Base-by-base conservation (phyloP, 2,888 invertebrate species). In the Autographa gamma region DNA sequence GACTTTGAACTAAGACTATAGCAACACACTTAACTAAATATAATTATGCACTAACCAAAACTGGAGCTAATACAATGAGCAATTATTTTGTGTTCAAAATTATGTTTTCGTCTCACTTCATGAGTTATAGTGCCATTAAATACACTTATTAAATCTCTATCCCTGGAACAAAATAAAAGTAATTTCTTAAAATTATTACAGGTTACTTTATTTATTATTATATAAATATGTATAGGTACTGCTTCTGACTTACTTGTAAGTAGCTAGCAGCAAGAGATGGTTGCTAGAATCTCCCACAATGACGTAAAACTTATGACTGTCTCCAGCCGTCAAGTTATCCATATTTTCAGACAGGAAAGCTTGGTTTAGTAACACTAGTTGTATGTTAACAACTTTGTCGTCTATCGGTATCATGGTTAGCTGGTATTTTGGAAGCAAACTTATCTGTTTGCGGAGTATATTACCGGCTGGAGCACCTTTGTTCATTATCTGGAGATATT, bases 381-480 rank as follows among this genome's bases (percentile, higher is more conserved):
- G 85, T 43, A 96, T 78, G 4, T 85, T 82, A 2, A 95, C 87
- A 0, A 90, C 88, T 38, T 84, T 88, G 63, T 91, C 87, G 71
- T 92, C 91, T 34, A 92, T 73, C 19, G 93, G 90, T 16, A 88
- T 91, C 32, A 95, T 83, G 1, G 88, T 89, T 18, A 97, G 75
- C 32, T 92, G 89, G 89, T 97, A 98, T 82, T 96, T 96, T 0
- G 98, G 98, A 5, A 98, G 92, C 25, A 96, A 90, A 60, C 92
- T 90, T 16, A 97, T 96, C 89, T 97, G 96, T 74, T 97, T 97
- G 58, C 96, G 95, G 4, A 98, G 87, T 59, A 96, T 90, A 86
- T 97, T 97, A 5, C 98, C 98, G 79, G 97, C 97, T 60, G 98
- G 98, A 16, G 97, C 96, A 58, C 97, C 96, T 88, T 97, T 96